Evolutionary conservation across 2,113 vertebrate genomes (phyloP).

Genomic region (Stigmatopora nigra): DNA sequence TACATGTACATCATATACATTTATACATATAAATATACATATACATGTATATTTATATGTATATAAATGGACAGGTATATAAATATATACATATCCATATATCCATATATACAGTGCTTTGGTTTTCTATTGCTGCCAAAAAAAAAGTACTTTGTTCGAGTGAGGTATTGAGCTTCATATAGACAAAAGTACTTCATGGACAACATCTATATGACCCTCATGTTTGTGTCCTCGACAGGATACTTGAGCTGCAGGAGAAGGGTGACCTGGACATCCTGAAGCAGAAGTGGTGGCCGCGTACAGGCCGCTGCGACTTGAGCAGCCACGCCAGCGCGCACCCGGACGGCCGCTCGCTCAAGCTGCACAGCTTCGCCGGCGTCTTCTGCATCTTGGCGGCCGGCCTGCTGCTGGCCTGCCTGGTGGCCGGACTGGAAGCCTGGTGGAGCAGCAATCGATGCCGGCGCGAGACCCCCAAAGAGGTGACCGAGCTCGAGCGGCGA

Average conservation of each 20-base stretch:
- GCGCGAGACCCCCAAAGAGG: slow-evolving; percentile 96
- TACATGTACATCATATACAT: too few species aligned
- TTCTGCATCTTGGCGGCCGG: slow-evolving; percentile 97
- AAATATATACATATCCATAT: neutral
- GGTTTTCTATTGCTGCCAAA: neutral
- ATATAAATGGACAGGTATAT: neutral
- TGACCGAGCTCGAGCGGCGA: slow-evolving; percentile 74
- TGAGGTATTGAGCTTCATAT: neutral
- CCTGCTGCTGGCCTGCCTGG: slow-evolving; percentile 93
- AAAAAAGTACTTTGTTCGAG: neutral
- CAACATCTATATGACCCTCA: neutral
- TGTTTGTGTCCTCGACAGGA: slow-evolving; percentile 66
- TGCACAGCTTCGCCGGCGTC: slow-evolving; percentile 96
- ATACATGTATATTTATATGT: too few species aligned
- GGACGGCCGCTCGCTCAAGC: slow-evolving; percentile 86
- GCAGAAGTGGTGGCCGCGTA: slow-evolving; percentile 97
- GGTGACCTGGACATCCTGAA: slow-evolving; percentile 95
- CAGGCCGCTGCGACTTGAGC: slow-evolving; percentile 87
- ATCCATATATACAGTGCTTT: too few species aligned
- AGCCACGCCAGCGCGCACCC: slow-evolving; percentile 77
- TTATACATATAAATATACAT: too few species aligned
- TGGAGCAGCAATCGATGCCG: slow-evolving; percentile 95
- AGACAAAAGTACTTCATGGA: too few species aligned
- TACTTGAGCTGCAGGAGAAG: slow-evolving; percentile 92
- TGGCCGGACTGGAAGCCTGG: slow-evolving; percentile 93